Evolutionary conservation across 1,140 invertebrate genomes (phyloP).

Genomic region (Drosophila micromelanica): DNA sequence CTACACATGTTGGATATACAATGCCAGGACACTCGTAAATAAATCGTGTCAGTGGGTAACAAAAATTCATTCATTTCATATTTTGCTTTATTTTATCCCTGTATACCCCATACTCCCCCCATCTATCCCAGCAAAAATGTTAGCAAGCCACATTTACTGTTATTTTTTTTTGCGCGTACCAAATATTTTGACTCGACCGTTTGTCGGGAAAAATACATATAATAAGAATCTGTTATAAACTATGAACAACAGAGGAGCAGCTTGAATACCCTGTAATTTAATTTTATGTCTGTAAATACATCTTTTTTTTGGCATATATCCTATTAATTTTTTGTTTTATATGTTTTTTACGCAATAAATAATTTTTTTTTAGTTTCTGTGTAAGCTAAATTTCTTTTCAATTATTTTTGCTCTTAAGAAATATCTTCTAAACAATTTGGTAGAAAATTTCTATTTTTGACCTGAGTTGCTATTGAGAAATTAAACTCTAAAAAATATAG

Average conservation of each 20-base stretch:
- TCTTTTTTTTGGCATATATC: neutral
- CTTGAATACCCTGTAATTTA: conserved; percentile 29
- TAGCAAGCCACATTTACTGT: conserved; percentile 76
- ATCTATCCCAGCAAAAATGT: conserved; percentile 42
- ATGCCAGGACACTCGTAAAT: conserved; percentile 77
- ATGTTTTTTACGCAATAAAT: too few relatives aligned
- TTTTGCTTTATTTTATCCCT: conserved; percentile 49
- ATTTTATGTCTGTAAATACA: neutral
- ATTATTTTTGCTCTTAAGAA: too few relatives aligned
- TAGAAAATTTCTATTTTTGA: too few relatives aligned
- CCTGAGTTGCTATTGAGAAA: too few relatives aligned
- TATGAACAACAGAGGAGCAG: neutral
- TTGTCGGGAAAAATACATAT: conserved; percentile 31
- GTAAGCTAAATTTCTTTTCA: too few relatives aligned
- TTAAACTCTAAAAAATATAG: neutral
- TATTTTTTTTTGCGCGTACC: conserved; percentile 71
- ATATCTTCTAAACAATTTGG: too few relatives aligned
- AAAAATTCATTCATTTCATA: conserved; percentile 83
- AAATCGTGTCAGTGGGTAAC: conserved; percentile 82
- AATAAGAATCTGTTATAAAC: conserved; percentile 43
- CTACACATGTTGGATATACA: conserved; percentile 49
- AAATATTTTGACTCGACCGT: conserved; percentile 64
- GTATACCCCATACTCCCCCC: neutral
- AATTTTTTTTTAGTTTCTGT: too few relatives aligned
- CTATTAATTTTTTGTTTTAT: too few relatives aligned